Base-by-base conservation (phyloP, 37 sponge, comb jelly and placozoan genomes). In the Dysidea cf. avara region DNA sequence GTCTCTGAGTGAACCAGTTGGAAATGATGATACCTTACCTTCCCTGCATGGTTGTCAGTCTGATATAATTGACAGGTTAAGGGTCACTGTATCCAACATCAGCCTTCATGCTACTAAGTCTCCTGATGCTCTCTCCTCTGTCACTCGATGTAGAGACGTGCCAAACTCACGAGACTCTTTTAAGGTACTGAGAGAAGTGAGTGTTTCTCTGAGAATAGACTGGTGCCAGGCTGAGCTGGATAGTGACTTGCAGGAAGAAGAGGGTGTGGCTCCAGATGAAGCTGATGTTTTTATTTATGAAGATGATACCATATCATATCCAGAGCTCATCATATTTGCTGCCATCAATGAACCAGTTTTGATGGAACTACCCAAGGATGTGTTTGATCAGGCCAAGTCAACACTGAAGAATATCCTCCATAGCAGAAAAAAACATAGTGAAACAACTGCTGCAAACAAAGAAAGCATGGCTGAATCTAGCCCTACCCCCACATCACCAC, bases 311-410 rank as follows among this genome's bases (percentile, higher is more conserved):
- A 14, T 36, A 13, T 26, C 49, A 53, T 68, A 24, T 26, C 53
- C 49, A 18, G 11, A 52, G n/a, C n/a, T n/a, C 2, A 37, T 76
- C 21, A 30, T 89, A 1, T 39, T 67, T 7, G 86, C 86, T 3
- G 38, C 26, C 32, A 54, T 82, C 17, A 43, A 55, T 16, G 74
- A 78, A 3, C 69, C 78, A 1, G 37, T 83, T 12, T 63, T 84
- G 0, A 30, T 89, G 20, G 31, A 38, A 22, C 75, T 89, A 29
- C 80, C 90, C 0, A 89, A 89, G 31, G 71, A 68, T 2, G 81
- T 89, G 3, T 84, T 89, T 64, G 86, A 83, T 38, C 90, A 89
- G 70, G 75, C 84, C 34, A 69, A 64, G 48, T 48, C 33, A 22
- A 84, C 81, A 12, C 52, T 84, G 3, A 74, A 59, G 46, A 64